Evolutionary conservation across 2,113 vertebrate genomes (phyloP).

Genomic region (Pheucticus melanocephalus): DNA sequence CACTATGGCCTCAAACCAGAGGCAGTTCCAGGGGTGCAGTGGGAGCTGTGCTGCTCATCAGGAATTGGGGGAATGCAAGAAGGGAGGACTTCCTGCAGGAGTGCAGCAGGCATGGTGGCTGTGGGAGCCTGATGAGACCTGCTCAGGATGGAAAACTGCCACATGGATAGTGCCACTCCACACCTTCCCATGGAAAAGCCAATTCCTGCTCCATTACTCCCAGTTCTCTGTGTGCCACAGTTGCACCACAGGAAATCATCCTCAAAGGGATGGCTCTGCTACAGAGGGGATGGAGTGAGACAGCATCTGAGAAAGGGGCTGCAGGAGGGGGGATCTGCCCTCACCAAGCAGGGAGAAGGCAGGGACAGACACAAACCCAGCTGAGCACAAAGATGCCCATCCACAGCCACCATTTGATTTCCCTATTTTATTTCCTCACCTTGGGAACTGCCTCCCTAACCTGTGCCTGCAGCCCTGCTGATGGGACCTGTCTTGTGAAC

Average conservation of each 20-base stretch:
- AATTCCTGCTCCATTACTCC: background rate
- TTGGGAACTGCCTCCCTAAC: background rate
- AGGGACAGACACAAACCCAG: background rate
- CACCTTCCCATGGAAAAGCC: background rate
- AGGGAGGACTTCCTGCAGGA: background rate
- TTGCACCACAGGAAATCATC: background rate
- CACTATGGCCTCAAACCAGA: background rate
- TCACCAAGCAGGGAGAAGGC: background rate
- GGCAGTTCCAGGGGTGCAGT: background rate
- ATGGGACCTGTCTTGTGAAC: background rate
- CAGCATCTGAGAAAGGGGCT: background rate
- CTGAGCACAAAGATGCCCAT: background rate
- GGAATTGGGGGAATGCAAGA: background rate
- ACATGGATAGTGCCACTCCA: background rate
- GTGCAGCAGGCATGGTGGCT: accelerated
- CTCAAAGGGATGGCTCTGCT: background rate
- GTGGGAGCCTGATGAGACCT: background rate
- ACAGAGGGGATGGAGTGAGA: background rate
- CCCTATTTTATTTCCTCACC: background rate
- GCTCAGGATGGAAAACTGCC: background rate
- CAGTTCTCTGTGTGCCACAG: background rate
- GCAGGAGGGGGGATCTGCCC: background rate
- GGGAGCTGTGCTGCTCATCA: background rate
- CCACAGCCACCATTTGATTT: background rate
- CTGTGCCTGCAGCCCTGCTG: background rate